Evolutionary conservation across 1,140 invertebrate genomes (phyloP), one percentile per base, ranked within the genome.

Genomic region (Geopemphigus sp.): DNA sequence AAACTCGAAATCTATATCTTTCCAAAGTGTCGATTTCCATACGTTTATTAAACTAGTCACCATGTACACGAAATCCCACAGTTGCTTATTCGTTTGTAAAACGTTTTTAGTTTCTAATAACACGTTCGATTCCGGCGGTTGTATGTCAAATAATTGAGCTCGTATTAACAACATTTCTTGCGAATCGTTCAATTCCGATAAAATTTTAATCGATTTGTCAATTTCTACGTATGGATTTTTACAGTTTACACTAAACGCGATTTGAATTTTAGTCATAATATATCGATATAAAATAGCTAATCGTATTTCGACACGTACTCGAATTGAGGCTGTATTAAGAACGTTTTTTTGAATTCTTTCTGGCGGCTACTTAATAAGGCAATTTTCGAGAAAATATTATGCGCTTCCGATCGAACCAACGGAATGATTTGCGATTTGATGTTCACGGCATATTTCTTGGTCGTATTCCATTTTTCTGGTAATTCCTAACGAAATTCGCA

Each of bases 1-100:
- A 64, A 90, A 90, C 84, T 98, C 96, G 0, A 96, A 93, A 83
- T 98, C 94, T 78, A 98, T 94, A 83, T 94, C 93, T 84, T 93
- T 93, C 96, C 96, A 98, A 0, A 90, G 89, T 0, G 95, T 97
- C 39, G 90, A 93, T 84, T 97, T 95, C 95, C 96, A 98, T 84
- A 95, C 92, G 74, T 94, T 89, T 73, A 98, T 91, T 80, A 90
- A 93, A 0, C 91, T 92, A 83, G 89, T 88, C 5, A 97, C 92
- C 17, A 96, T 90, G 81, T 90, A 87, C 19, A 94, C 90, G 84
- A 95, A 96, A 86, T 98, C 95, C 96, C 96, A 98, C 8, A 97
- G 86, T 84, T 91, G 81, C 85, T 94, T 96, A 0, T 93, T 84
- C 83, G 95, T 86, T 82, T 90, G 91, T 10, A 97, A 84, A 85